Base-by-base conservation (phyloP, 2,888 invertebrate genomes). In the Spilosoma lubricipeda region DNA sequence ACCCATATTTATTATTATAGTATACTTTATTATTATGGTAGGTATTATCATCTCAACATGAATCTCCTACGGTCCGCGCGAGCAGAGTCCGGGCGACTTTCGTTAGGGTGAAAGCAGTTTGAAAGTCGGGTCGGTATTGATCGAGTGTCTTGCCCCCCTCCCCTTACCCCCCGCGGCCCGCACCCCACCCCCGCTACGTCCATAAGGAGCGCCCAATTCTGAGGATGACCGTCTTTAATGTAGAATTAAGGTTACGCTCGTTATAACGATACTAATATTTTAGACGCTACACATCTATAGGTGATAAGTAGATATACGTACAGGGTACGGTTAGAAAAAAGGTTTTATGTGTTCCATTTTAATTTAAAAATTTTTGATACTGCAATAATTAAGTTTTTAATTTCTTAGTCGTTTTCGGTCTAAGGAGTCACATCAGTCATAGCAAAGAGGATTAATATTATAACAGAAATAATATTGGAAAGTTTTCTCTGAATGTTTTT, bases 21-120 rank as follows among this genome's bases (percentile, higher is more conserved):
- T n/a, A n/a, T n/a, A n/a, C n/a, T n/a, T n/a, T n/a, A n/a, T n/a
- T n/a, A 67, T 39, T 30, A 27, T 3, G 42, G 5, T 73, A 56
- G 86, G 88, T 89, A 80, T 70, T 45, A 90, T 5, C 93, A 89
- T 52, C 94, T 94, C 93, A 75, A 78, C 80, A 80, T 2, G 75
- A 30, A 73, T 90, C 79, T 76, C 71, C 79, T 83, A 85, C 87
- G 89, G 90, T 90, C 89, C 91, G 90, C 88, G 90, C 90, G 92
- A 90, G 91, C 90, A 88, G 92, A 92, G 94, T 92, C 92, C 94
- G 94, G 91, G 92, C 94, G 94, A 95, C 95, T 95, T 95, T 95
- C 95, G 93, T 94, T 94, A 95, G 95, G 95, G 95, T 93, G 95
- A 95, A 95, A 95, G 94, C 95, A 95, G 95, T 95, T 95, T 95